Percentiles rank a stretch among this genome's conserved stretches.
Evolutionary conservation across 2,888 invertebrate species (phyloP).

Genomic region (Drosophila subsilvestris): DNA sequence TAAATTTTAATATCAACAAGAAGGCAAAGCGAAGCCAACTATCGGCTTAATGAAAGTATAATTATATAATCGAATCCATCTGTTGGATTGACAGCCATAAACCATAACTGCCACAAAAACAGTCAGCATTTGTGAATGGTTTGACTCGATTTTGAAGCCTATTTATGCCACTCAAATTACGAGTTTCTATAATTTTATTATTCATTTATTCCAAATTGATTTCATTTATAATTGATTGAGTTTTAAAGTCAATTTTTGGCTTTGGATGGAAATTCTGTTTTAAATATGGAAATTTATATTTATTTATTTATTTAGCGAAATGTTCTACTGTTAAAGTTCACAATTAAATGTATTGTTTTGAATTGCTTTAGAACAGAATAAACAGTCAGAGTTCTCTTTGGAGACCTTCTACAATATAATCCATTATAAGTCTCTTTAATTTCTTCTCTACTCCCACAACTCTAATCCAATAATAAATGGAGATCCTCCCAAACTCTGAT

Average conservation of each 20-base stretch:
- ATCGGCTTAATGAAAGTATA: background rate
- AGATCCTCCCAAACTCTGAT: background rate
- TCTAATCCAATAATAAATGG: background rate
- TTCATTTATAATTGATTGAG: background rate
- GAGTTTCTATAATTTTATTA: background rate
- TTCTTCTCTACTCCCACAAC: background rate
- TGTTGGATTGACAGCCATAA: constrained; percentile 1
- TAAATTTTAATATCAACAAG: constrained; percentile 55
- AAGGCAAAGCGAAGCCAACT: background rate
- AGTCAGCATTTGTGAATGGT: background rate
- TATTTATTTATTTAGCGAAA: no score
- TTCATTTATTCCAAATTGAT: background rate
- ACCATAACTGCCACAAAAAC: background rate
- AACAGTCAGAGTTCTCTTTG: background rate
- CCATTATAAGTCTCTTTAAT: background rate
- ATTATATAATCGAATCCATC: constrained; percentile 7
- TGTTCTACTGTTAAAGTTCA: no score
- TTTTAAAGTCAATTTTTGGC: background rate
- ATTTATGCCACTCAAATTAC: background rate
- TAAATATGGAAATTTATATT: background rate
- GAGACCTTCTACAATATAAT: background rate
- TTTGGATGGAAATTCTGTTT: background rate
- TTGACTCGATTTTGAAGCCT: background rate
- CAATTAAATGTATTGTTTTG: background rate
- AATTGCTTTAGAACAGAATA: background rate